These are phyloP conservation scores for Amblyteles armatorius DNA, from an alignment of 2,888 invertebrate genomes.

Conservation along the genomic window DNA sequence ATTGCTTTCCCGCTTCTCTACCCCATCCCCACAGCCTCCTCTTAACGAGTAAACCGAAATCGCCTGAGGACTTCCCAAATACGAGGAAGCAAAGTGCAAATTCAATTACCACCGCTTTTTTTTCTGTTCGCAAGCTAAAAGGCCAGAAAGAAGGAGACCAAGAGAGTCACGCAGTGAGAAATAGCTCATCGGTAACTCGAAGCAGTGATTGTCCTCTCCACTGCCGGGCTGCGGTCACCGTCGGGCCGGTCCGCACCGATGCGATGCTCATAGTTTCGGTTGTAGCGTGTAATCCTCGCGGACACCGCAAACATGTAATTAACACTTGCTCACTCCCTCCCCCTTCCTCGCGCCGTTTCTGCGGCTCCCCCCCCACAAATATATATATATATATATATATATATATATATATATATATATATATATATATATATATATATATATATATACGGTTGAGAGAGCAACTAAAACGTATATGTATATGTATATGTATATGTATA, in stretches of 20 bases:
- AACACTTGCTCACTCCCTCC: constrained; percentile 82
- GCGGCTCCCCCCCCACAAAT: background rate
- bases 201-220: constrained; percentile 19
- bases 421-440: background rate
- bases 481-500: background rate
- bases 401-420: too few relatives aligned
- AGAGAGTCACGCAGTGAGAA: background rate
- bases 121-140: too few relatives aligned
- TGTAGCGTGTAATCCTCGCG: constrained; percentile 84
- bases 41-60: too few relatives aligned
- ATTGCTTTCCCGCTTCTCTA: too few relatives aligned
- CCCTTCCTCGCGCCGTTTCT: constrained; percentile 54
- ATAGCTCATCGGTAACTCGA: constrained; percentile 1
- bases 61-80: too few relatives aligned
- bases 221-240: constrained; percentile 48
- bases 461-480: too few relatives aligned
- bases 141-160: background rate
- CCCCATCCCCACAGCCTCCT: too few relatives aligned
- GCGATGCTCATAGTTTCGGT: constrained; percentile 82
- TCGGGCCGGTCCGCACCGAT: constrained; percentile 52
- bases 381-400: too few relatives aligned
- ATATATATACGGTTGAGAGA: too few relatives aligned
- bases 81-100: too few relatives aligned
- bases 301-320: constrained; percentile 85
- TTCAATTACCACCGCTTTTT: too few relatives aligned